Conservation (phyloP, 2,113 vertebrate species). For the Suricata suricatta region DNA sequence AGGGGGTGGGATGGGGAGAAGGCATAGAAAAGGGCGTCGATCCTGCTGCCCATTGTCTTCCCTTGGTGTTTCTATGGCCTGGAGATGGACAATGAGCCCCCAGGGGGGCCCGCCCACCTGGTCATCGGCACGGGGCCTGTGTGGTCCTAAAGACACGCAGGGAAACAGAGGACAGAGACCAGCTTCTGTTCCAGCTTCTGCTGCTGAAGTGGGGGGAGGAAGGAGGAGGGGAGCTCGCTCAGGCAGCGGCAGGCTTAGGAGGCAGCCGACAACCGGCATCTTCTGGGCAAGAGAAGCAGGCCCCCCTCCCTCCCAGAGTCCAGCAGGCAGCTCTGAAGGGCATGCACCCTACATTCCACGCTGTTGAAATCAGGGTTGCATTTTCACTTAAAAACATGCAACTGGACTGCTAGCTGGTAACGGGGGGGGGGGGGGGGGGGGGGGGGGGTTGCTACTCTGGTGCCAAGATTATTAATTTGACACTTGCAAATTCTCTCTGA, state of each 20-base stretch:
- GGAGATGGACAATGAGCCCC: background rate
- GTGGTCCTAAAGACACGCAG: background rate
- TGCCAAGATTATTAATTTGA: slow-evolving; percentile 68
- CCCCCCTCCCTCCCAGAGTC: accelerated
- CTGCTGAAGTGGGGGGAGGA: background rate
- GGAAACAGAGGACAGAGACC: background rate
- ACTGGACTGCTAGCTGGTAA: background rate
- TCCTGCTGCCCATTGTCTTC: background rate
- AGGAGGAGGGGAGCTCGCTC: background rate
- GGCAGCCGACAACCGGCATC: background rate
- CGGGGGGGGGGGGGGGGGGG: background rate
- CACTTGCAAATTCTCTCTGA: slow-evolving; percentile 68
- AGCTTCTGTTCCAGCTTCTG: background rate
- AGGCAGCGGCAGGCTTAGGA: background rate
- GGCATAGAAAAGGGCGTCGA: background rate
- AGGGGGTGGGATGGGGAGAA: background rate
- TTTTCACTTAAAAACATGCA: slow-evolving; percentile 52
- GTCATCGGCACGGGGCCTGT: background rate
- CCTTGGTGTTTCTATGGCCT: background rate
- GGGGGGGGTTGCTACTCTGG: slow-evolving; percentile 17
- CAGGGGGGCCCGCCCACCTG: background rate
- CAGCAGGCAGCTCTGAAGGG: background rate
- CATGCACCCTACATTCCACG: background rate
- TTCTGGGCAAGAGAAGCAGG: background rate
- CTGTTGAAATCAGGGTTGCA: slow-evolving; percentile 47